Base-by-base conservation (phyloP, 2,797 vertebrate genomes). In the Sebastolobus alascanus region DNA sequence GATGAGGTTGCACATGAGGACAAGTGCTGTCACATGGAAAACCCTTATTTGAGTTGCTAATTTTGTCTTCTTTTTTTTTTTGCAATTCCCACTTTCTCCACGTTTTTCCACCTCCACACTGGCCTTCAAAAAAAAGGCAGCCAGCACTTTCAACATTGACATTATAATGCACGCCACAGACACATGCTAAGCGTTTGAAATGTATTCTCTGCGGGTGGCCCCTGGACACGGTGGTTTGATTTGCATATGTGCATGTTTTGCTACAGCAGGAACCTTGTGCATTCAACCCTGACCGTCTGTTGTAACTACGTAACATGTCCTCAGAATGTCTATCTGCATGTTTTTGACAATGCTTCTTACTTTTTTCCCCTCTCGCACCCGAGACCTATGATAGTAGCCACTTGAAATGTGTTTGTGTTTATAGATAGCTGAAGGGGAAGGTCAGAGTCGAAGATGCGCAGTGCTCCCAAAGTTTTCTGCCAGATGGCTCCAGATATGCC, bases 261-360 rank as follows among this genome's bases (percentile, higher is more conserved):
- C 92, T 90, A 75, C 82, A 89, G 77, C 83, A 80, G 86, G 89
- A 86, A 85, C 79, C 75, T 79, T 90, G 89, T 92, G 90, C 91
- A 87, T 92, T 88, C 79, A 71, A 88, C 83, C 84, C 81, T 85
- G 84, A 82, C 69, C 40, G 68, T 92, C 87, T 87, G 87, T 46
- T 93, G 89, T 92, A 90, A 80, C 79, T 88, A 80, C 33, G 80
- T 89, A 82, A 85, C 83, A 93, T 80, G 84, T 89, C 87, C 80
- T 93, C 90, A 82, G 86, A 93, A 95, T 93, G 91, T 90, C 87
- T 87, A 92, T 85, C 88, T 96, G 96, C 96, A 96, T 96, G 96
- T 91, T 93, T 50, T 93, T 87, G 84, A 90, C 73, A 87, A 91
- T 91, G 91, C 90, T 92, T 94, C 83, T 87, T 93, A 87, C 77